These are phyloP conservation scores for Dendrolimus punctatus DNA, from an alignment of 1,140 invertebrate genomes.

Conservation along the genomic window DNA sequence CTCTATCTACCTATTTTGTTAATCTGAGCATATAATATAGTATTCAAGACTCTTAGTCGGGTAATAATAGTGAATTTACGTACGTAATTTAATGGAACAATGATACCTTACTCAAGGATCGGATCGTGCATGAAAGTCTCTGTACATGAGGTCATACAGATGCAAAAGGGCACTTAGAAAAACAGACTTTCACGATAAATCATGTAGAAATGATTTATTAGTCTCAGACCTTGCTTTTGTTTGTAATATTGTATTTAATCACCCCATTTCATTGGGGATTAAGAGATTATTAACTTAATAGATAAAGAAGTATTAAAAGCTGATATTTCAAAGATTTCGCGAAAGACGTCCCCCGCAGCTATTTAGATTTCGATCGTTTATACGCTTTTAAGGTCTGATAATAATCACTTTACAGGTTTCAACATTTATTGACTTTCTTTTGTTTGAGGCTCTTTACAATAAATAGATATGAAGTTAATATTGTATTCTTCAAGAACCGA, in stretches of 20 bases:
- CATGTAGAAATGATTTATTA: too few relatives aligned
- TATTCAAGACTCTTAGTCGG: not conserved
- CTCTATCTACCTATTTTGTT: too few relatives aligned
- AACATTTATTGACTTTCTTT: slow-evolving; percentile 7
- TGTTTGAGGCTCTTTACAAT: not conserved
- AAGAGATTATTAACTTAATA: not conserved
- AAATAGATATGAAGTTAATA: too few relatives aligned
- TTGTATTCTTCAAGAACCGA: too few relatives aligned
- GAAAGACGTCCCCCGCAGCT: slow-evolving; percentile 21
- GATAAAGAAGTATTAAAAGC: not conserved
- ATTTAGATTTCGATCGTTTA: slow-evolving; percentile 29
- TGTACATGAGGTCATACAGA: too few relatives aligned
- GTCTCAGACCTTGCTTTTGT: too few relatives aligned
- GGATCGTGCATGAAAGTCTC: too few relatives aligned
- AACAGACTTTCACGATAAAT: too few relatives aligned
- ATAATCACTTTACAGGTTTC: slow-evolving; percentile 22
- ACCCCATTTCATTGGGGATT: not conserved
- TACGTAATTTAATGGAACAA: slow-evolving; percentile 30
- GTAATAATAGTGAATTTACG: slow-evolving; percentile 29
- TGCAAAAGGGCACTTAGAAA: too few relatives aligned
- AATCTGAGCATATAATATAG: too few relatives aligned
- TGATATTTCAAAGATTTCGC: slow-evolving; percentile 6
- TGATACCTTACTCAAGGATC: slow-evolving; percentile 13
- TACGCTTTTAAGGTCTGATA: slow-evolving; percentile 23
- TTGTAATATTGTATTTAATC: too few relatives aligned